Base-by-base conservation (phyloP, 2,888 invertebrate genomes). In the Lithophane leautieri region DNA sequence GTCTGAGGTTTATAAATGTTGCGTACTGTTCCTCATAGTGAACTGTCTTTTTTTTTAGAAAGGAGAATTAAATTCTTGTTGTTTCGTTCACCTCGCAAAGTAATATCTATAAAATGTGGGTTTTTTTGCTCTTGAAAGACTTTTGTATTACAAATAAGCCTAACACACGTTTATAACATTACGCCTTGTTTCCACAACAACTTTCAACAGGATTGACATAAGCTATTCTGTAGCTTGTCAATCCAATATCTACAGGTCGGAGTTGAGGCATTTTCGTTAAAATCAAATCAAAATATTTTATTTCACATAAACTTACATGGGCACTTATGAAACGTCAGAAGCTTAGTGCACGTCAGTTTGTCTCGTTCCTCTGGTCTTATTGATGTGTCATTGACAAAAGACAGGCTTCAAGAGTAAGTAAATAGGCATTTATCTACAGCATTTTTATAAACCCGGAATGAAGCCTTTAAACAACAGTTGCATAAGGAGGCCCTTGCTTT, bases 1-100 rank as follows among this genome's bases (percentile, higher is more conserved):
- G 50, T 47, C 68, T 54, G 19, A 22, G 54, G 60, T 28, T 77
- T 40, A 47, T 28, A 50, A 60, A 67, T 8, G 28, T 42, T 52
- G 28, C 0, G 22, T 69, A n/a, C 8, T 67, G n/a, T 79, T 83
- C 42, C 54, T 69, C 12, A 22, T 8, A 68, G 25, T 8, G 19
- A 69, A 44, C 12, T 56, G 12, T 22, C 3, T 22, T 9, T 14
- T 4, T 34, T 22, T 19, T 66, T 66, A 19, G n/a, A 54, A 67
- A 47, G 14, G 22, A 16, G 11, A n/a, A 9, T 61, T 6, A 2
- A 4, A 52, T 52, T 16, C 1, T 28, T 34, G 16, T 50, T 68
- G n/a, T 25, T 52, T 77, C n/a, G 3, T 58, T 70, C 44, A 52
- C 16, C 34, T 70, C 14, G 4, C 42, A 68, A 34, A 9, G 7